phyloP scores from a whole-genome alignment of 2,888 invertebrate species.

The Drosophila macrospina region DNA sequence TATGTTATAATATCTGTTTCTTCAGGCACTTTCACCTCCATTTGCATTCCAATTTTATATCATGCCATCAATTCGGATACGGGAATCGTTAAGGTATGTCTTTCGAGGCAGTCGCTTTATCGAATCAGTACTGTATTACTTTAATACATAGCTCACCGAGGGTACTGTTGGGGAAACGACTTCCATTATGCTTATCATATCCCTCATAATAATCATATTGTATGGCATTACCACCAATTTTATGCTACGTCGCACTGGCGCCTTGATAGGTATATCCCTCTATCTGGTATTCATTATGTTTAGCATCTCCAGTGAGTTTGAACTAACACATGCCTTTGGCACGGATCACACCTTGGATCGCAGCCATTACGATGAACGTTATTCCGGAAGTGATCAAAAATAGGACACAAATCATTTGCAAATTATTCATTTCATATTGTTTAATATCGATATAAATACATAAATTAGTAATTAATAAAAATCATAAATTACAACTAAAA shows the following conservation, averaged over 20 bases:
- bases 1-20: too few species aligned
- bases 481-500: too few species aligned
- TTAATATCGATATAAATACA: too few species aligned
- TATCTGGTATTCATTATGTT: slow-evolving; percentile 34
- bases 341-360: slow-evolving; percentile 49
- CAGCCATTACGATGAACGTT: slow-evolving; percentile 30
- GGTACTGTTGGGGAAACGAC: slow-evolving; percentile 37
- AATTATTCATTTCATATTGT: not conserved
- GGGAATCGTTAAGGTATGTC: slow-evolving; percentile 12
- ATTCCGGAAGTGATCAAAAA: not conserved
- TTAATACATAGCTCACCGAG: slow-evolving; percentile 28
- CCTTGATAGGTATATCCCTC: slow-evolving; percentile 27
- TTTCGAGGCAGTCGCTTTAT: not conserved
- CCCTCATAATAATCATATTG: not conserved
- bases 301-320: slow-evolving; percentile 31
- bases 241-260: slow-evolving; percentile 45
- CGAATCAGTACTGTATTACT: not conserved
- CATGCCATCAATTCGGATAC: not conserved
- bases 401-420: not conserved
- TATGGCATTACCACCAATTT: slow-evolving; percentile 46
- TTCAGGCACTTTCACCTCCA: slow-evolving; percentile 25
- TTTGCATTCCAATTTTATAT: slow-evolving; percentile 34
- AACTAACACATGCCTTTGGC: slow-evolving; percentile 42
- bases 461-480: too few species aligned
- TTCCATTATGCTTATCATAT: slow-evolving; percentile 25